Evolutionary conservation across 2,113 vertebrate species (phyloP).

Genomic region (Thermophis baileyi): DNA sequence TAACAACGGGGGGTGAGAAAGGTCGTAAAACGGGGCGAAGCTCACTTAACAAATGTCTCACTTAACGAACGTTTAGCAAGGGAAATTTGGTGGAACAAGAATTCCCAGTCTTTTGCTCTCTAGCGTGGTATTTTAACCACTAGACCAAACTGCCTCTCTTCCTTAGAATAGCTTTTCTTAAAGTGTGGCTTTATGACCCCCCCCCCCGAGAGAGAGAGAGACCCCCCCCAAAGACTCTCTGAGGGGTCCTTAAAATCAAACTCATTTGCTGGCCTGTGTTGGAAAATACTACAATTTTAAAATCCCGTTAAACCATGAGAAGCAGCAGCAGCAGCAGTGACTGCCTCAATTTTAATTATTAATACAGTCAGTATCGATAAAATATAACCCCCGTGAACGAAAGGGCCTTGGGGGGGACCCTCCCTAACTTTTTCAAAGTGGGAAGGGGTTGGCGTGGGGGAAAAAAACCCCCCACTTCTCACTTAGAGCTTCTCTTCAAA

Average conservation of each 20-base stretch:
- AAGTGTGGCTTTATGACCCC: neutral
- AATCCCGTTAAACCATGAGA: neutral
- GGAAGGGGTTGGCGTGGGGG: no score
- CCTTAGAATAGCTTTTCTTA: neutral
- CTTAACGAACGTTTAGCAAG: no score
- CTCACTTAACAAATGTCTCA: no score
- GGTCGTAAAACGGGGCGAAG: no score
- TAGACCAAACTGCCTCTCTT: no score
- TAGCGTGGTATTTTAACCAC: no score
- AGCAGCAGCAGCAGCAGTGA: rapidly evolving
- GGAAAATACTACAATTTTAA: neutral
- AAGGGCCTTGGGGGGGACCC: neutral
- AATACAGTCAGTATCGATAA: neutral
- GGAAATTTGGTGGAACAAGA: no score
- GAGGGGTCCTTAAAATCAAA: neutral
- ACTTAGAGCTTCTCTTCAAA: no score
- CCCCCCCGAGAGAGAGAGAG: no score
- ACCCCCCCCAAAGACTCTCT: neutral
- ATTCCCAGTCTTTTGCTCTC: no score
- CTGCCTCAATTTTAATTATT: neutral
- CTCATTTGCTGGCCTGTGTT: neutral
- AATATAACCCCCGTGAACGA: neutral
- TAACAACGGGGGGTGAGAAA: no score
- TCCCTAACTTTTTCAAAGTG: neutral
- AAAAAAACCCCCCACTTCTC: no score